Base-by-base conservation (phyloP, 2,113 vertebrate species). In the Solea solea region DNA sequence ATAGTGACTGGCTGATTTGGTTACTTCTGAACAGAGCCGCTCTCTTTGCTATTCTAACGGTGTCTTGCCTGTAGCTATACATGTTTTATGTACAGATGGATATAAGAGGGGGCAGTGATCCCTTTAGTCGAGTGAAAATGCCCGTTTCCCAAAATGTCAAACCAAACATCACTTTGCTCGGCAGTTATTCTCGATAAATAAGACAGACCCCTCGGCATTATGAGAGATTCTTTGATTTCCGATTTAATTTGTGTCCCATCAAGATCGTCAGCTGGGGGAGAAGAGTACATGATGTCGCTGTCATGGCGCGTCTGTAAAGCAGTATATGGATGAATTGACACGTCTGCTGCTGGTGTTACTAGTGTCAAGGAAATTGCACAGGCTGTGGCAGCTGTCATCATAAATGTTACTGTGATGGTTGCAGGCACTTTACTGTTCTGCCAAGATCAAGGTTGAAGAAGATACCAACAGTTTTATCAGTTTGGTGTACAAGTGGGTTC, bases 281-380 rank as follows among this genome's bases (percentile, higher is more conserved):
- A 49, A 51, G 44, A 53, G 28, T 4, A 49, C 12, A 9, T 54
- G 27, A 52, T 77, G 62, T 48, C 45, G 51, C 67, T 54, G 46
- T 69, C 48, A 59, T 34, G 34, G 34, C 5, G 44, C 1, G 48
- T 51, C 49, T 69, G 58, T 72, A 69, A 52, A 64, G 48, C 44
- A 34, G 46, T 39, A 60, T 76, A 42, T 50, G 64, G 56, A 56
- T 80, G 55, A 84, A 86, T 25, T 81, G 78, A 74, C 66, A 64
- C 28, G 7, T 68, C 44, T 16, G 28, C 65, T 69, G 27, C 60
- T 66, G 49, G 73, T 72, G 74, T 75, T 74, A 75, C 64, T 75
- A 16, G 49, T 78, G 70, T 82, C 56, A 73, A 74, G 52, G 51
- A 82, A 75, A 82, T 80, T 78, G 69, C 75, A 70, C 16, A 63